Evolutionary conservation across 2,888 invertebrate genomes (phyloP).

Genomic region (Tipula unca): DNA sequence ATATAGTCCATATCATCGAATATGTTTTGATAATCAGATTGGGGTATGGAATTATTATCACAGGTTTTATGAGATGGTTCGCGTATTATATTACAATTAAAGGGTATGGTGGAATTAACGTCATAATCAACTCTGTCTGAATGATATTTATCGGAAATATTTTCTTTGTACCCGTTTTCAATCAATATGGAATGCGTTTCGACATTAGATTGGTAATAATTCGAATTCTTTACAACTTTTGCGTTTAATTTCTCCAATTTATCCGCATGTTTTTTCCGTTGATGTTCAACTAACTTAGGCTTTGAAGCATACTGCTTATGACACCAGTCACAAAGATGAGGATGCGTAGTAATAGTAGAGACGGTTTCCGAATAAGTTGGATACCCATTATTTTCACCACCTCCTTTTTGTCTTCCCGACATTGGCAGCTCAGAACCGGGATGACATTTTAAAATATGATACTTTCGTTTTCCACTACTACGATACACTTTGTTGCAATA

Average conservation of each 20-base stretch:
- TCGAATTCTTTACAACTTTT: neutral
- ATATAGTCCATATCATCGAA: constrained; percentile 15
- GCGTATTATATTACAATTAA: neutral
- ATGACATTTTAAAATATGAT: constrained; percentile 73
- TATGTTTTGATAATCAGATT: neutral
- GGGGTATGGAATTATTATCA: neutral
- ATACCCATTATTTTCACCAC: constrained; percentile 32
- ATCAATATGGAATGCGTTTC: neutral
- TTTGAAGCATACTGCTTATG: constrained; percentile 82
- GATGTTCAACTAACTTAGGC: constrained; percentile 61
- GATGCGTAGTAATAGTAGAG: constrained; percentile 61
- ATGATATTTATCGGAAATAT: neutral
- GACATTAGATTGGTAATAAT: neutral
- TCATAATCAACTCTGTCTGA: neutral
- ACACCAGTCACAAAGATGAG: constrained; percentile 69
- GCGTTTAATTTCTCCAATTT: neutral
- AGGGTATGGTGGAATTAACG: neutral
- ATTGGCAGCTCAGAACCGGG: constrained; percentile 54
- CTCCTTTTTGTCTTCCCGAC: constrained; percentile 33
- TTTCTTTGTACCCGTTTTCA: neutral
- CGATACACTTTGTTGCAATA: constrained; percentile 79
- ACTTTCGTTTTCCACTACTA: constrained; percentile 74
- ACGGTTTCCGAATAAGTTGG: constrained; percentile 59
- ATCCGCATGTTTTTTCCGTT: constrained; percentile 53
- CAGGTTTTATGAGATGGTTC: neutral